Conservation (phyloP, 2,113 vertebrate species). For the Fulmarus glacialis region DNA sequence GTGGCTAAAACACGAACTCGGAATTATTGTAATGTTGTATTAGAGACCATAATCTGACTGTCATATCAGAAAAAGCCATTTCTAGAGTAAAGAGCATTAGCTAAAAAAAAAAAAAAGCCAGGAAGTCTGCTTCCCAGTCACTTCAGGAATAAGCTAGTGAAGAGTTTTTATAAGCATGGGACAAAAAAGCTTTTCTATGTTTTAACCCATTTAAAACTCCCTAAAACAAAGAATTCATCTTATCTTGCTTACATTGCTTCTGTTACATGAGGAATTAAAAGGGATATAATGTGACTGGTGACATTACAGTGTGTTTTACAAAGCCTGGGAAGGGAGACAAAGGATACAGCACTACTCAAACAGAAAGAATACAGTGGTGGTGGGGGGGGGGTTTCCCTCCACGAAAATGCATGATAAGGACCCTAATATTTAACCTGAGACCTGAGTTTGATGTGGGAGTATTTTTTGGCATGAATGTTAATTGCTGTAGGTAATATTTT, state of each 20-base stretch:
- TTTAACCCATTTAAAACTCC: not conserved
- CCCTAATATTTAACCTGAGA: not conserved
- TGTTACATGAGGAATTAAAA: not conserved
- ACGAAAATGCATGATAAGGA: not conserved
- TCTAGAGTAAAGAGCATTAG: not conserved
- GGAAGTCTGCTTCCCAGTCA: not conserved
- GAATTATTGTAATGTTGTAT: not conserved
- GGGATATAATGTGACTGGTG: not conserved
- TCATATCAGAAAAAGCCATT: not conserved
- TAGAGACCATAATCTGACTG: not conserved
- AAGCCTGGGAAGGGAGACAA: not conserved
- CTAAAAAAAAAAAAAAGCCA: not conserved
- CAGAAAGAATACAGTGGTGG: not conserved
- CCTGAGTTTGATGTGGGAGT: not conserved
- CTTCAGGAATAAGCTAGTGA: not conserved
- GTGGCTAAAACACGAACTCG: not conserved
- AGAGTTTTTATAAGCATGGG: not conserved
- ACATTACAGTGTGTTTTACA: not conserved
- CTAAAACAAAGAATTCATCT: not conserved
- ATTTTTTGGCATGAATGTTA: not conserved
- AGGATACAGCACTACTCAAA: not conserved
- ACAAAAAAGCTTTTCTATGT: not conserved
- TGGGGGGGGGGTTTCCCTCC: rapidly evolving
- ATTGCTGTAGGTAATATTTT: not conserved
- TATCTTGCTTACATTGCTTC: not conserved